Evolutionary conservation across 2,797 vertebrate species (phyloP).

Genomic region (Acestrorhynchus altus): DNA sequence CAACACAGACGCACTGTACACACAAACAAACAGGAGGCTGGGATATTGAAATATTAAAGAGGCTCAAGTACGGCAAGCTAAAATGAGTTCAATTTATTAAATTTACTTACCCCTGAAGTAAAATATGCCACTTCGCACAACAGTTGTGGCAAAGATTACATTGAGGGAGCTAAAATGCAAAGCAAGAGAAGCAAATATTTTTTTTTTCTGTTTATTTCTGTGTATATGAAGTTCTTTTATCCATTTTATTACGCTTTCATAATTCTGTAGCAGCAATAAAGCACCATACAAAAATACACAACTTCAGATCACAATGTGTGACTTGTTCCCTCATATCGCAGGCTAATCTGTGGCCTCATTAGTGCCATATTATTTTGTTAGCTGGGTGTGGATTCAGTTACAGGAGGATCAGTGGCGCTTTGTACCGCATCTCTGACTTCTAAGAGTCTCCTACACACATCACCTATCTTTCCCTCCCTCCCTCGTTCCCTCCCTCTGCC

Average conservation of each 20-base stretch:
- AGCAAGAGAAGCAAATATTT: conserved; percentile 20
- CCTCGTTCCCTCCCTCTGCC: conserved; percentile 16
- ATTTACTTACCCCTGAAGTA: conserved; percentile 1
- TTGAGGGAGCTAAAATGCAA: conserved; percentile 22
- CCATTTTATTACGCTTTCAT: conserved; percentile 25
- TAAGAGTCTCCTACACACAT: background rate
- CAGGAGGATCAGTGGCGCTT: conserved; percentile 55
- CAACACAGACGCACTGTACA: background rate
- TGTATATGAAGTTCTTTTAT: background rate
- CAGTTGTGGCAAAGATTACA: conserved; percentile 7
- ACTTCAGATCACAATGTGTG: background rate
- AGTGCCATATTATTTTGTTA: conserved; percentile 48
- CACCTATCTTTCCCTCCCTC: conserved; percentile 15
- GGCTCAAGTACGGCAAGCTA: background rate
- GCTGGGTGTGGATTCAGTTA: conserved; percentile 43
- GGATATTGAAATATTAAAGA: conserved; percentile 10
- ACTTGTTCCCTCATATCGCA: conserved; percentile 12
- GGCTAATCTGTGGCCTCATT: conserved; percentile 39
- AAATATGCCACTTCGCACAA: conserved; percentile 13
- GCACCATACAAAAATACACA: background rate
- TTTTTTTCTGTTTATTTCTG: background rate
- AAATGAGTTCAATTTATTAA: conserved; percentile 23
- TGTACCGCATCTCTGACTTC: conserved; percentile 20
- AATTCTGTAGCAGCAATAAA: background rate
- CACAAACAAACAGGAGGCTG: conserved; percentile 8